phyloP scores from a whole-genome alignment of 1,140 invertebrate species.

The Ceratosolen fusciceps region DNA sequence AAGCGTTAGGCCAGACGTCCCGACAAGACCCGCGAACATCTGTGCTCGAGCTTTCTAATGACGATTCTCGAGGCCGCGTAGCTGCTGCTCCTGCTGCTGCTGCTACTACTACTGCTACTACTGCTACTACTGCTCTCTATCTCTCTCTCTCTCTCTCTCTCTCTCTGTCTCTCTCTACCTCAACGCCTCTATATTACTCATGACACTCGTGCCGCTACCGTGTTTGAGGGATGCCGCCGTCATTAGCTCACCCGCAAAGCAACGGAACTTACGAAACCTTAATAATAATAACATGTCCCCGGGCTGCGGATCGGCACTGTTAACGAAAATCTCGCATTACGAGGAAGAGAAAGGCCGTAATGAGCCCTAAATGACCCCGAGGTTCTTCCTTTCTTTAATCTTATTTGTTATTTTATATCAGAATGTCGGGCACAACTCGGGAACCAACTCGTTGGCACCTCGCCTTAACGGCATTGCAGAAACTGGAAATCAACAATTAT shows the following conservation, averaged over 20 bases:
- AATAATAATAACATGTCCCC: background rate
- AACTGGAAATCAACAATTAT: too few species aligned
- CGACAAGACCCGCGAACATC: background rate
- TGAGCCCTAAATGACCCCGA: background rate
- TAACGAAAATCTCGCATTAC: background rate
- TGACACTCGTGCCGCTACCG: too few species aligned
- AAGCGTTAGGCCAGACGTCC: background rate
- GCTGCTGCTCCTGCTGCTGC: background rate
- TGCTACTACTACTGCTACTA: too few species aligned
- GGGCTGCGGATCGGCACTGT: background rate
- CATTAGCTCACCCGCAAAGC: background rate
- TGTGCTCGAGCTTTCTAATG: slow-evolving; percentile 18
- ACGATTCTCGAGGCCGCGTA: background rate
- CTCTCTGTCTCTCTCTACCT: too few species aligned
- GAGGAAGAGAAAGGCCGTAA: too few species aligned
- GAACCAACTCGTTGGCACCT: too few species aligned
- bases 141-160: too few species aligned
- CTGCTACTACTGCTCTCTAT: too few species aligned
- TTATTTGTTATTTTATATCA: too few species aligned
- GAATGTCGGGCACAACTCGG: too few species aligned
- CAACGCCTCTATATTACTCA: too few species aligned
- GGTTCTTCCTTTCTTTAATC: background rate
- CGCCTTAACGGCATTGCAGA: too few species aligned
- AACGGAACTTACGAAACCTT: slow-evolving; percentile 5
- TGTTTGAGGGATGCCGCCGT: background rate